Evolutionary conservation across 2,113 vertebrate species (phyloP).

Genomic region (Nycticorax nycticorax): DNA sequence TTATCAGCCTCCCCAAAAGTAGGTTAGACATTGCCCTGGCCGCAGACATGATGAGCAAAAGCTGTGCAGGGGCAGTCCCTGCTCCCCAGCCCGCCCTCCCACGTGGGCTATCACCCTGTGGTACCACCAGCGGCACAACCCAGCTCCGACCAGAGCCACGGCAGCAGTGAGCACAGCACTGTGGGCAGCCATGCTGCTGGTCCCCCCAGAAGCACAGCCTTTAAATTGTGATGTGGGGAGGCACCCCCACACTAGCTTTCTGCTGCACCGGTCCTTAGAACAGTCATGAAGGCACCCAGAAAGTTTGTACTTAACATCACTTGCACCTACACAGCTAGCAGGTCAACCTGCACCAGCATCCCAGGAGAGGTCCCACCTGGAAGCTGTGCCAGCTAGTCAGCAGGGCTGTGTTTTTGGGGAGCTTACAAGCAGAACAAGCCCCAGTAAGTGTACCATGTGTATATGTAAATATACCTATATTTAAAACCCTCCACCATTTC

Average conservation of each 20-base stretch:
- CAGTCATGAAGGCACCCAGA: not conserved
- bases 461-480: not conserved
- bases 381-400: not conserved
- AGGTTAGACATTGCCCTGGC: too few species aligned
- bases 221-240: rapidly evolving
- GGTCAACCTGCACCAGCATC: not conserved
- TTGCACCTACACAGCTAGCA: not conserved
- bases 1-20: not conserved
- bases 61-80: not conserved
- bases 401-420: not conserved
- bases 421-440: not conserved
- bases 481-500: not conserved
- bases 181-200: rapidly evolving
- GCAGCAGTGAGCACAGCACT: not conserved
- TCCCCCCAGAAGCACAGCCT: not conserved
- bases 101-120: not conserved
- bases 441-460: not conserved
- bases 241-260: not conserved
- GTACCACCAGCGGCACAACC: not conserved
- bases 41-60: rapidly evolving
- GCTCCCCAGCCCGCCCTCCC: not conserved
- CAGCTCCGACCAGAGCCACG: rapidly evolving
- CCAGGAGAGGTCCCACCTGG: not conserved
- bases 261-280: not conserved
- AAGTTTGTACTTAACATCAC: not conserved